phyloP scores from a whole-genome alignment of 2,888 invertebrate genomes.

The Pseudococcus longispinus region DNA sequence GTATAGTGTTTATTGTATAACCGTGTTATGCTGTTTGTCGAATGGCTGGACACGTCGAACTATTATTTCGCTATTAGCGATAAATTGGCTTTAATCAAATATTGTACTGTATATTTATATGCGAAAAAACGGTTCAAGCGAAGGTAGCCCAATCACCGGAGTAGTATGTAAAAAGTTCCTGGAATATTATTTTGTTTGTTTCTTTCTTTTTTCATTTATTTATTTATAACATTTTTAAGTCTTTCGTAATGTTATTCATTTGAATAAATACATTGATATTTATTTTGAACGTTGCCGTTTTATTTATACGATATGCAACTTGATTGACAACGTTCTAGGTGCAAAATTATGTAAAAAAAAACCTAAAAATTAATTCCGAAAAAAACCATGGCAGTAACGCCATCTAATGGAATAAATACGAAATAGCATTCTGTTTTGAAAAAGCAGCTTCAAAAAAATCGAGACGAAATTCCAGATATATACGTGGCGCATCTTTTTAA shows the following conservation, averaged over 20 bases:
- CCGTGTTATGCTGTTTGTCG: background rate
- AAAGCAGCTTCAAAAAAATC: too few species aligned
- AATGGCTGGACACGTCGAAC: background rate
- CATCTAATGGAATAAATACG: too few species aligned
- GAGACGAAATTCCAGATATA: too few species aligned
- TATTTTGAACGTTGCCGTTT: background rate
- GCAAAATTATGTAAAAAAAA: too few species aligned
- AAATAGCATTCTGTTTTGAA: too few species aligned
- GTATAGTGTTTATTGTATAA: conserved; percentile 5
- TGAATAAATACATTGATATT: conserved; percentile 20
- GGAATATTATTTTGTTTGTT: conserved; percentile 15
- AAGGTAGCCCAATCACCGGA: background rate
- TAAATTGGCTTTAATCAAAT: conserved; percentile 26
- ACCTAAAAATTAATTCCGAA: too few species aligned
- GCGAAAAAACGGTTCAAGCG: background rate
- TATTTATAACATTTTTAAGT: conserved; percentile 30
- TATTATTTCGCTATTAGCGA: background rate
- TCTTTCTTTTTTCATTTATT: conserved; percentile 30
- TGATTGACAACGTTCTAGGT: too few species aligned
- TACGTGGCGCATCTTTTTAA: too few species aligned
- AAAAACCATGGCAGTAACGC: too few species aligned
- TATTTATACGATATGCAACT: too few species aligned
- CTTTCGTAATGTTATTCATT: conserved; percentile 29
- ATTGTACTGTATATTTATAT: background rate
- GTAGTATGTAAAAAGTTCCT: conserved; percentile 34